Conservation (phyloP, 64 coral and sea anemone genomes). For the Porites australiensis region DNA sequence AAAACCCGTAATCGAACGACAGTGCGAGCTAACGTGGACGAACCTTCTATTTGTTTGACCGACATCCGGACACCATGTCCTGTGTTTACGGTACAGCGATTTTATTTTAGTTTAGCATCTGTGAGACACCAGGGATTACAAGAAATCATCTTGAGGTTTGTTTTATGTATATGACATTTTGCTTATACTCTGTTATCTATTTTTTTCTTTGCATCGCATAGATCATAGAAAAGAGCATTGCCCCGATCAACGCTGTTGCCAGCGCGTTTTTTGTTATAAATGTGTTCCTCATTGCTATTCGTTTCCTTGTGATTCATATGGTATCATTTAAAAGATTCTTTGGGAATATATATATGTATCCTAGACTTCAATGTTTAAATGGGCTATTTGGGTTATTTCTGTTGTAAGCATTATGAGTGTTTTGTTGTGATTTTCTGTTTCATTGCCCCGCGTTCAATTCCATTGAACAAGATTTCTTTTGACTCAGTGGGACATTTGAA, state of each 20-base stretch:
- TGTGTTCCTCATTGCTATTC: slow-evolving; percentile 1
- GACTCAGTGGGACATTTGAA: slow-evolving; percentile 36
- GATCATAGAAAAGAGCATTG: slow-evolving; percentile 26
- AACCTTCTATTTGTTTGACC: slow-evolving; percentile 59
- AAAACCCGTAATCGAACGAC: background rate
- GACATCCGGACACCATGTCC: slow-evolving; percentile 34
- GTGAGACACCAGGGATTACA: slow-evolving; percentile 49
- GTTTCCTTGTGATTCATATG: background rate
- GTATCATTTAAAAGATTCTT: background rate
- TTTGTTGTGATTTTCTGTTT: slow-evolving; percentile 41
- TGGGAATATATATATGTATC: background rate
- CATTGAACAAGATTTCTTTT: slow-evolving; percentile 29
- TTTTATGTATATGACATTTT: slow-evolving; percentile 33
- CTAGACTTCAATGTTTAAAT: background rate
- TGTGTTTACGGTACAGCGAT: slow-evolving; percentile 48
- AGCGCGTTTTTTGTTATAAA: background rate
- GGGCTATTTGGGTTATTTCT: background rate
- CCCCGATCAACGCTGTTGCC: background rate
- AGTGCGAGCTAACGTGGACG: slow-evolving; percentile 23
- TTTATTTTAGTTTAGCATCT: slow-evolving; percentile 53
- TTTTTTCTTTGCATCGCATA: background rate
- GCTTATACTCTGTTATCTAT: background rate
- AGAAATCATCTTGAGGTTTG: slow-evolving; percentile 55
- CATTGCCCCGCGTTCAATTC: slow-evolving; percentile 37
- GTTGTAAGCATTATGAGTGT: background rate